Evolutionary conservation across 1,140 invertebrate genomes (phyloP), one percentile per base, ranked within the genome.

Genomic region (Zaprionus tsacasi): DNA sequence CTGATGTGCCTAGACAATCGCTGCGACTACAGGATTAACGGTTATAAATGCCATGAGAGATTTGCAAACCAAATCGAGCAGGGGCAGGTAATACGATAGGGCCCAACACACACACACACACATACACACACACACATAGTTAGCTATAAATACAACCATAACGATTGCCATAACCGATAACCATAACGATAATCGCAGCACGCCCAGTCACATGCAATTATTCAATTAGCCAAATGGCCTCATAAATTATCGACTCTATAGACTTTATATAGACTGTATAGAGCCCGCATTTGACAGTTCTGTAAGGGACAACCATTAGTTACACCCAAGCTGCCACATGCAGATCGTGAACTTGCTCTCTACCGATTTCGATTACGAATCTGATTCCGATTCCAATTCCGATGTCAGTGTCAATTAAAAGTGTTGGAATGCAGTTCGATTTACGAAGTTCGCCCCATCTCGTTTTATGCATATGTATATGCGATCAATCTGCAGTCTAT

Each of bases 181-280:
- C 45, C 48, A 70, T 63, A 70, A 77, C 67, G 27, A 73, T 60
- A 70, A 60, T 60, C 66, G 56, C 57, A 70, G 57, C 67, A 76
- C 65, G 56, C 68, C 85, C 85, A 81, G 74, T 78, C 81, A 83
- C 71, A 79, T 80, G 77, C 79, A 90, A 89, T 89, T 89, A 89
- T 89, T 89, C 85, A 89, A 89, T 89, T 89, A 89, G 59, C 66
- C 78, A 85, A 89, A 89, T 89, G 85, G 85, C 85, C 75, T 73
- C 78, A 89, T 89, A 89, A 89, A 89, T 89, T 89, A 89, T 38
- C 85, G 67, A 70, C 50, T 85, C 63, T 79, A 76, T 71, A 30
- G 78, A 67, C 61, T 21, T 1, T 2, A 21, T 21, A 21, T 1
- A 21, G 21, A 21, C 21, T 2, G 2, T 21, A 21, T 1, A 21